Conservation (phyloP, 2,888 invertebrate species). For the Meta bourneti region DNA sequence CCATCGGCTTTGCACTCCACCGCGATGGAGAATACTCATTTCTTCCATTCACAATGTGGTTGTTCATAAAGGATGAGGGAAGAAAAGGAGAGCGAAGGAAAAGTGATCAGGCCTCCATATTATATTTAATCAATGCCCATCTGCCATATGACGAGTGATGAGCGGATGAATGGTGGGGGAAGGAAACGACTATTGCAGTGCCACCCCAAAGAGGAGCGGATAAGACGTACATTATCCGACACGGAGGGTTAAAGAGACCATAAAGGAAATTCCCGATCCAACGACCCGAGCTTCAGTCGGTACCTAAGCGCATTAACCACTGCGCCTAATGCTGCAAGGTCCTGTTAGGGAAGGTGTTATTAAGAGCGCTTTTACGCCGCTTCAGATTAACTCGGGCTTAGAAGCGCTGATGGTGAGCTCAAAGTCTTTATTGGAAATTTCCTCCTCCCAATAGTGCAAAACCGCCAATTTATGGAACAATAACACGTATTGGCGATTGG, state of each 20-base stretch:
- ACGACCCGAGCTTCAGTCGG: constrained; percentile 37
- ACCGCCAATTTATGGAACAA: constrained; percentile 32
- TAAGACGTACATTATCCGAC: constrained; percentile 68
- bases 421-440: constrained; percentile 25
- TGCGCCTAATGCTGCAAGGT: neutral
- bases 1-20: neutral
- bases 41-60: constrained; percentile 50
- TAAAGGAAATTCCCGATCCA: constrained; percentile 69
- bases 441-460: constrained; percentile 34
- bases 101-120: constrained; percentile 70
- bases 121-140: constrained; percentile 75
- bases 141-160: constrained; percentile 74
- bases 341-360: constrained; percentile 30
- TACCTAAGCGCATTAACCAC: constrained; percentile 48
- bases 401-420: constrained; percentile 15
- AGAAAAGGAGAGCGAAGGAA: constrained; percentile 12
- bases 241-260: constrained; percentile 67
- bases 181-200: constrained; percentile 25
- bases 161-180: constrained; percentile 25
- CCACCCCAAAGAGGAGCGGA: constrained; percentile 27
- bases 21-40: constrained; percentile 19
- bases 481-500: constrained; percentile 14
- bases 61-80: constrained; percentile 53
- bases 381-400: constrained; percentile 23
- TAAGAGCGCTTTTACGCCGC: constrained; percentile 43